Evolutionary conservation across 2,888 invertebrate genomes (phyloP).

Genomic region (Pristionchus exspectatus): DNA sequence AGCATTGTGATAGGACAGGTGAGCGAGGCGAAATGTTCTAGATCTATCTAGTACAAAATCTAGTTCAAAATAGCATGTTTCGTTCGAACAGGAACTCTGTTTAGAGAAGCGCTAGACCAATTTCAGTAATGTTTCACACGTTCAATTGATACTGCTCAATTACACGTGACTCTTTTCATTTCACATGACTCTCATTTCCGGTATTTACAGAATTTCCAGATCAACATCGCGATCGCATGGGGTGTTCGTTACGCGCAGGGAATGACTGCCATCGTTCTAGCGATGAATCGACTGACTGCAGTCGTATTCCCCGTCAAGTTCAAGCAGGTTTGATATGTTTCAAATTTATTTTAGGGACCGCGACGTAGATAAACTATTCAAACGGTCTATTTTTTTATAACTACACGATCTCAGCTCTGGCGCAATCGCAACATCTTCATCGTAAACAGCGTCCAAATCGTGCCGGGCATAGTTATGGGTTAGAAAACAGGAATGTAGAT

Average conservation of each 20-base stretch:
- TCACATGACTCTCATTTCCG: too few species aligned
- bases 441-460: background rate
- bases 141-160: background rate
- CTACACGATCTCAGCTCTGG: background rate
- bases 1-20: background rate
- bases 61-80: too few species aligned
- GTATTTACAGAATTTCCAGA: background rate
- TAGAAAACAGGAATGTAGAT: background rate
- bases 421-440: background rate
- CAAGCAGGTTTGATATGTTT: background rate
- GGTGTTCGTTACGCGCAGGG: conserved; percentile 27
- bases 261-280: conserved; percentile 4
- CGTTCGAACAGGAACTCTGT: too few species aligned
- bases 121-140: background rate
- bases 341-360: background rate
- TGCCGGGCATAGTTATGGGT: background rate
- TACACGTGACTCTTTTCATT: too few species aligned
- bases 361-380: background rate
- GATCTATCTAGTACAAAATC: background rate
- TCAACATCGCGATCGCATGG: conserved; percentile 2
- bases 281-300: conserved; percentile 27
- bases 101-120: background rate
- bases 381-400: background rate
- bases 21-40: background rate
- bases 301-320: conserved; percentile 19